A percentile compares a stretch with the other conserved stretches of the same genome.
phyloP scores from a whole-genome alignment of 2,888 invertebrate species.

The Ochlodes sylvanus region DNA sequence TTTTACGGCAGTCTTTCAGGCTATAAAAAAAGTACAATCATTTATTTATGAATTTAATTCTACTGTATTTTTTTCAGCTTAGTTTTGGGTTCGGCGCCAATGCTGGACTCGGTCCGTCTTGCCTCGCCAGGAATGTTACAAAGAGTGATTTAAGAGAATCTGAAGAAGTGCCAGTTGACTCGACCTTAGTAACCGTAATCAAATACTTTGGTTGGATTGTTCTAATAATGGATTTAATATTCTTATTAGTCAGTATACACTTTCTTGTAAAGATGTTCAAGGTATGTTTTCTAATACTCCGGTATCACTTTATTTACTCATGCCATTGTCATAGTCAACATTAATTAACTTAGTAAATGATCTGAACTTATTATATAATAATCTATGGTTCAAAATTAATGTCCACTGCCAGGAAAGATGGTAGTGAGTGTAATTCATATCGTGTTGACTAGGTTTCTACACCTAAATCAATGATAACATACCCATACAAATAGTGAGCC shows the following conservation, averaged over 20 bases:
- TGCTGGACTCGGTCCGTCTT: constrained; percentile 61
- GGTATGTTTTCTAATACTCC: constrained; percentile 45
- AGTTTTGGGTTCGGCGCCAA: constrained; percentile 69
- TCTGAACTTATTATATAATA: no score
- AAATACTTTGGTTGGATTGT: constrained; percentile 60
- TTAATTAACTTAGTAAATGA: no score
- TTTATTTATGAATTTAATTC: constrained; percentile 3
- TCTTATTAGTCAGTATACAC: constrained; percentile 51
- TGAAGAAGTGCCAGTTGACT: constrained; percentile 17
- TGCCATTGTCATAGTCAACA: no score
- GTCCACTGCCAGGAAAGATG: no score
- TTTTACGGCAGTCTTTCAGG: no score
- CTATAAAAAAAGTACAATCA: no score
- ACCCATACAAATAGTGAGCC: no score
- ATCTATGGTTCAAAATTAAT: no score
- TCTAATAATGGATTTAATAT: constrained; percentile 52
- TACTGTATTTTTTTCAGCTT: constrained; percentile 51
- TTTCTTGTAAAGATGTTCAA: constrained; percentile 56
- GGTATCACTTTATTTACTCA: constrained; percentile 9
- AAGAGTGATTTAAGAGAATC: constrained; percentile 13
- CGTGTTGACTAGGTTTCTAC: no score
- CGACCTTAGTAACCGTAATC: constrained; percentile 46
- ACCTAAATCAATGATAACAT: no score
- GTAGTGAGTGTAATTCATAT: no score
- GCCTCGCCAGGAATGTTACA: constrained; percentile 47